Base-by-base conservation (phyloP, 1,140 invertebrate species). In the Druon quercuslanigerum region DNA sequence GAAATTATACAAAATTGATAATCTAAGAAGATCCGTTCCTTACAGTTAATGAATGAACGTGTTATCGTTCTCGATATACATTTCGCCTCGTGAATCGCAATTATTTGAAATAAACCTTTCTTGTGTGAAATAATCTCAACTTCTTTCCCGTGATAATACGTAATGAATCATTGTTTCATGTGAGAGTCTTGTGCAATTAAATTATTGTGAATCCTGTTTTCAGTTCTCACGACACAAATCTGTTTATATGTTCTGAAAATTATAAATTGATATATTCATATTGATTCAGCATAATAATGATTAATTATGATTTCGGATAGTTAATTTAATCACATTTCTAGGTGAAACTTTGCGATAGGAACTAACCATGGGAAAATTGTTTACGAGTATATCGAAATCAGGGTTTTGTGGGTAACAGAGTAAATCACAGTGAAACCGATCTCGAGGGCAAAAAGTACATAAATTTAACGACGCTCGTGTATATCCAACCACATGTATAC, bases 101-200 rank as follows among this genome's bases (percentile, higher is more conserved):
- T 66, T 66, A 66, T 66, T 9, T 66, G 33, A 46, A 66, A 40
- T 33, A n/a, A 66, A 66, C 20, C 60, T 66, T 60, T 66, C 25
- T 66, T 66, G 33, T 66, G 40, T 16, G 40, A 40, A 66, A 66
- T 66, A 40, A 66, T 66, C 14, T 33, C 14, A 4, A 16, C 33
- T 33, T 60, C 19, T 40, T 66, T 66, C 33, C 20, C 33, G 40
- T 16, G 60, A 66, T 66, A 20, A 60, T 60, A 33, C 40, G 57
- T 60, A 60, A 60, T 60, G 20, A 16, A 60, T 60, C 57, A 66
- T 66, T 66, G 60, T 66, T 66, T 20, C 33, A 33, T 66, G 60
- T 66, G 60, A 66, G 40, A 66, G 4, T 66, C 25, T 66, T 13
- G 40, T 40, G 25, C 16, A 66, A 66, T 66, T 66, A 66, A 46